Base-by-base conservation (phyloP, 2,113 vertebrate genomes). In the Pangasianodon gigas region DNA sequence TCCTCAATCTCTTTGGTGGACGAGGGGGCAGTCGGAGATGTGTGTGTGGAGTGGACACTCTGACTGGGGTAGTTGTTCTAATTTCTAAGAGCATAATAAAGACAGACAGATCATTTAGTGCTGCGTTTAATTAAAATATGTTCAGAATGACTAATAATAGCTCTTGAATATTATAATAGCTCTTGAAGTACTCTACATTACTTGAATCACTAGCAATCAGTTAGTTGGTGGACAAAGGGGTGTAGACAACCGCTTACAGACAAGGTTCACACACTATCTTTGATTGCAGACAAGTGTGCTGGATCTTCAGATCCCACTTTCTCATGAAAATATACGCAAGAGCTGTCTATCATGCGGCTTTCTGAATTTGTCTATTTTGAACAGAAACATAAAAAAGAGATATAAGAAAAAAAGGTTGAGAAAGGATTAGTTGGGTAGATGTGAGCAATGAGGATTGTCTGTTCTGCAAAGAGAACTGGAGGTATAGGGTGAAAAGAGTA, bases 1-100 rank as follows among this genome's bases (percentile, higher is more conserved):
- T 96, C 92, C 94, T 96, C 90, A 92, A 92, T 88, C 87, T 94
- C 89, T 87, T 95, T 88, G 54, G 93, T 0, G 90, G 88, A 0
- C 84, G 93, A 82, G 89, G 75, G 1, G 94, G 93, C 11, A 86
- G 94, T 67, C 0, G 46, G 11, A 4, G 93, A 81, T 41, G 88
- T 84, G 75, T 75, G 90, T 10, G 93, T 93, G 41, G 89, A 74
- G 1, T 90, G 85, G 9, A 65, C 26, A 69, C 51, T 88, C 74
- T 82, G 37, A 86, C 32, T 79, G 52, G 71, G 26, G 85, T 74
- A 75, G 94, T 91, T 0, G 94, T 75, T 41, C 90, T 91, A 41
- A 93, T 92, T 54, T 67, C 95, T 96, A 92, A 56, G 56, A 82
- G 10, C 26, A 69, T 18, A 86, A 87, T 29, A 80, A 21, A 89